A percentile compares a stretch with the other conserved stretches of the same genome.
These are phyloP conservation scores for Drosophila meridionalis DNA, from an alignment of 2,888 invertebrate species.

Conservation along the genomic window DNA sequence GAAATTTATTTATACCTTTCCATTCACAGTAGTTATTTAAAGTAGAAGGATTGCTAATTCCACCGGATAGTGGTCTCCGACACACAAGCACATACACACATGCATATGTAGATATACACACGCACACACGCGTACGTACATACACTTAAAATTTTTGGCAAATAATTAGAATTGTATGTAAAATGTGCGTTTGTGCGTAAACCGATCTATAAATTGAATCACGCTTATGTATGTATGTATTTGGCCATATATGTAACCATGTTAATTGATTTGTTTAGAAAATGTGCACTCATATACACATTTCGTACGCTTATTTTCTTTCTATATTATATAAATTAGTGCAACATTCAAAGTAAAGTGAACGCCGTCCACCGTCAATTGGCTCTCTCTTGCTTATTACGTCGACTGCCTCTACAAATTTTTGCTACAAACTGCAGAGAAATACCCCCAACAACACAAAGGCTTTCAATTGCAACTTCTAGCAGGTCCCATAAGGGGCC, in stretches of 20 bases:
- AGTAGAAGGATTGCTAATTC: constrained; percentile 3
- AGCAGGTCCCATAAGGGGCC: constrained; percentile 42
- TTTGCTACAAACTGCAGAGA: constrained; percentile 29
- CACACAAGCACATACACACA: constrained; percentile 4
- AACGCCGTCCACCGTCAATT: constrained; percentile 57
- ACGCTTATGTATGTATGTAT: constrained; percentile 13
- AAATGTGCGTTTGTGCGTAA: constrained; percentile 32
- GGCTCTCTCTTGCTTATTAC: constrained; percentile 55
- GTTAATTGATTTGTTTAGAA: constrained; percentile 12
- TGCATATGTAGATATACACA: constrained; percentile 3
- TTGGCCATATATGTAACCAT: constrained; percentile 4
- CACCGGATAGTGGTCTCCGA: constrained; percentile 6
- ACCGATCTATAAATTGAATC: constrained; percentile 9
- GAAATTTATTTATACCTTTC: not conserved
- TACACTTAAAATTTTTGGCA: constrained; percentile 5
- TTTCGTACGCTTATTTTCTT: constrained; percentile 13
- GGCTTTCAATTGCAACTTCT: constrained; percentile 16
- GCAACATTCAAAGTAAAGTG: constrained; percentile 56
- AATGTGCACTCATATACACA: not conserved
- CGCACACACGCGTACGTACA: constrained; percentile 4
- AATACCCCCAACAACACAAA: constrained; percentile 9
- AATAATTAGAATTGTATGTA: constrained; percentile 14
- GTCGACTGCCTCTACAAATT: constrained; percentile 39
- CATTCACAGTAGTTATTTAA: constrained; percentile 9
- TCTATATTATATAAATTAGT: constrained; percentile 66